Evolutionary conservation across 1,140 invertebrate genomes (phyloP).

Genomic region (Drosophila obscura): DNA sequence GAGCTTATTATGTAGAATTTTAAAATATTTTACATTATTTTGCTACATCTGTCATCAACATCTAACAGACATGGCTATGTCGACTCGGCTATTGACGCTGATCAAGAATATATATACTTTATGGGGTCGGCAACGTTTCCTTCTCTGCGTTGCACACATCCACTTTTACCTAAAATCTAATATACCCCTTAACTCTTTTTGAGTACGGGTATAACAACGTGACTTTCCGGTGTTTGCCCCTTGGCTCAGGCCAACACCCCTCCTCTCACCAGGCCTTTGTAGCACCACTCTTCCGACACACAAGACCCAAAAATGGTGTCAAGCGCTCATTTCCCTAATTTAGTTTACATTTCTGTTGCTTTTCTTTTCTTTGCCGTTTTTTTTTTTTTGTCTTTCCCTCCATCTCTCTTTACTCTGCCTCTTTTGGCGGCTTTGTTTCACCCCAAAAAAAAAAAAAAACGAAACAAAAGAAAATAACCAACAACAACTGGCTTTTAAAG

Average conservation of each 20-base stretch:
- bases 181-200: no score
- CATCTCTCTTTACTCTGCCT: not conserved
- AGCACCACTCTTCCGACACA: not conserved
- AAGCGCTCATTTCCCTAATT: conserved; percentile 81
- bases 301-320: conserved; percentile 60
- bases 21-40: no score
- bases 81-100: no score
- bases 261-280: conserved; percentile 2
- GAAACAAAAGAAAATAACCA: not conserved
- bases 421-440: conserved; percentile 31
- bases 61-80: no score
- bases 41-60: no score
- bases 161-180: no score
- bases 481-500: no score
- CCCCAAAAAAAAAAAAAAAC: conserved; percentile 10
- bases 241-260: not conserved
- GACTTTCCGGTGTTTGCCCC: conserved; percentile 63
- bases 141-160: no score
- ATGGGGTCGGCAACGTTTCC: no score
- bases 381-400: conserved; percentile 30
- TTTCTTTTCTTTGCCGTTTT: conserved; percentile 13
- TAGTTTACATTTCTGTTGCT: conserved; percentile 57
- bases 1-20: no score
- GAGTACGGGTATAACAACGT: not conserved
- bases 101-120: no score